Conservation (phyloP, 2,113 vertebrate genomes). For the Oreochromis spilurus region DNA sequence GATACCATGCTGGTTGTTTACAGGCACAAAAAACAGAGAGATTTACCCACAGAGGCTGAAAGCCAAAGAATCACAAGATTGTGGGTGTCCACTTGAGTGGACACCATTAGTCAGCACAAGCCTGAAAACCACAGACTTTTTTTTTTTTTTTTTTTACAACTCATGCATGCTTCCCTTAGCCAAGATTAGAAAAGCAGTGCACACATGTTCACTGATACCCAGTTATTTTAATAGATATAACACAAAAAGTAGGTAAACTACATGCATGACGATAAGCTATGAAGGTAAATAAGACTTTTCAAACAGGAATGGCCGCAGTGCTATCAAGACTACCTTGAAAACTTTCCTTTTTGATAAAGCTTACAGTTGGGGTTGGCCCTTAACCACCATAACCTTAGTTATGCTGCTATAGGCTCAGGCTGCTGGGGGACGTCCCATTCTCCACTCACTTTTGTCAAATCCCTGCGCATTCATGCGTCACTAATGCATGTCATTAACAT, state of each 20-base stretch:
- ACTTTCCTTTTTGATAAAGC: background rate
- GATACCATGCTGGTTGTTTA: background rate
- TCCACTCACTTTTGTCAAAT: background rate
- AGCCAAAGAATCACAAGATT: background rate
- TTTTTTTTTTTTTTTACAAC: too few relatives aligned
- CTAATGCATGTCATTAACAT: background rate
- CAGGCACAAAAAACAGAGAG: background rate
- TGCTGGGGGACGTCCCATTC: background rate
- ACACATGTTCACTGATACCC: background rate
- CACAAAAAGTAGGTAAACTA: background rate
- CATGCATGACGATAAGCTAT: background rate
- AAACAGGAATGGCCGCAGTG: background rate
- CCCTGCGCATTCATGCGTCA: background rate
- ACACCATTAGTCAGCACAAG: background rate
- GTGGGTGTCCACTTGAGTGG: background rate
- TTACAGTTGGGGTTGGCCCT: background rate
- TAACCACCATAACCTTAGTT: background rate
- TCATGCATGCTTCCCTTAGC: background rate
- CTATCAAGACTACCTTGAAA: background rate
- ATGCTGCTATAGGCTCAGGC: background rate
- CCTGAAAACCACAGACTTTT: background rate
- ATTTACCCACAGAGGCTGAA: background rate
- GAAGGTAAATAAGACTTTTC: background rate
- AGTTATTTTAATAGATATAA: background rate
- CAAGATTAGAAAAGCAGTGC: background rate